Conservation (phyloP, 2,797 vertebrate genomes). For the Erethizon dorsatum region DNA sequence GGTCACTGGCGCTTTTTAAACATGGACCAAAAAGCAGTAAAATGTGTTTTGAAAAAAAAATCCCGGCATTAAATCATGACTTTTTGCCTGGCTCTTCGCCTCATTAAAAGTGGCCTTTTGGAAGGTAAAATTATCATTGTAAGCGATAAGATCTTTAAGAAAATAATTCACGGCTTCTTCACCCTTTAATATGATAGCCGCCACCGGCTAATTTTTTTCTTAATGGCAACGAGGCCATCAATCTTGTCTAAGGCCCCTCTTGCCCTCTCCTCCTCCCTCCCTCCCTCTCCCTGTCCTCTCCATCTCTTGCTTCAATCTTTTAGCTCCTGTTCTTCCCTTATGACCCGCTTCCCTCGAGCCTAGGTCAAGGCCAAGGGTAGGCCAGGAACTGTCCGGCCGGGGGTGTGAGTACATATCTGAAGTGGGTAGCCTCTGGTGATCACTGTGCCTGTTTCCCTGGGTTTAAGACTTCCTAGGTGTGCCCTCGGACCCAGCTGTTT, state of each 20-base stretch:
- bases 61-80: constrained; percentile 92
- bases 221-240: constrained; percentile 94
- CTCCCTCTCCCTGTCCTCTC: constrained; percentile 64
- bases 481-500: not conserved
- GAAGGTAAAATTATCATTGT: constrained; percentile 95
- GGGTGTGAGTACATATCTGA: not conserved
- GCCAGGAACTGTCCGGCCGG: not conserved
- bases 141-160: constrained; percentile 95
- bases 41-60: constrained; percentile 93
- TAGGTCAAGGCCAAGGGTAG: constrained; percentile 54
- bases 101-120: constrained; percentile 95
- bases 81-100: constrained; percentile 92
- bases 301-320: constrained; percentile 71
- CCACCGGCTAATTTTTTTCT: constrained; percentile 94
- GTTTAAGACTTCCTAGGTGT: not conserved
- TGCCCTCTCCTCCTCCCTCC: constrained; percentile 84
- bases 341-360: constrained; percentile 67
- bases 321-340: constrained; percentile 21
- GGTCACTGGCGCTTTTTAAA: constrained; percentile 92
- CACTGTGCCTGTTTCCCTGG: too few relatives aligned
- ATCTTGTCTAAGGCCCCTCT: constrained; percentile 90
- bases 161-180: constrained; percentile 95
- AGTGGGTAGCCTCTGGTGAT: not conserved
- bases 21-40: constrained; percentile 93
- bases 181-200: constrained; percentile 94